These are phyloP conservation scores for Matsumurasca onukii DNA, from an alignment of 1,140 invertebrate species.

Conservation along the genomic window DNA sequence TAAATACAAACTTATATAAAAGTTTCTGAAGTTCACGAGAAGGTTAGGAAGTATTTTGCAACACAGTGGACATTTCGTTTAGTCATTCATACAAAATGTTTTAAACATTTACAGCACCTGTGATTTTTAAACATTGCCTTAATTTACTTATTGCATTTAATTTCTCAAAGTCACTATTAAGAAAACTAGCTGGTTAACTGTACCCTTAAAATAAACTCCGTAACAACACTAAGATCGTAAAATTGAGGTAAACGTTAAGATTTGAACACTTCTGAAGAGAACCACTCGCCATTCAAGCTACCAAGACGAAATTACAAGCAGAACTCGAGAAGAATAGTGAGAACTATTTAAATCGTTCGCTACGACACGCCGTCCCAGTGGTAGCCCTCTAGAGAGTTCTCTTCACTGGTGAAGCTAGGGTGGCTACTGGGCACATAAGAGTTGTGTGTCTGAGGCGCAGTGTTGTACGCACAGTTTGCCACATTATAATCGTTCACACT, in stretches of 20 bases:
- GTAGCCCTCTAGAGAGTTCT: slow-evolving; percentile 20
- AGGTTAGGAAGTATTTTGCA: too few relatives aligned
- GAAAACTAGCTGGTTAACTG: neutral
- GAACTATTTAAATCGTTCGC: neutral
- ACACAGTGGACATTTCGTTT: too few relatives aligned
- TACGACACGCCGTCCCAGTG: slow-evolving; percentile 21
- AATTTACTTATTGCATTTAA: too few relatives aligned
- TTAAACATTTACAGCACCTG: too few relatives aligned
- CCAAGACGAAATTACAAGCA: slow-evolving; percentile 12
- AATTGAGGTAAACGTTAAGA: slow-evolving; percentile 5
- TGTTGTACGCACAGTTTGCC: slow-evolving; percentile 16
- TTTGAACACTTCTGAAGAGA: neutral
- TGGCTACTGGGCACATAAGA: slow-evolving; percentile 16
- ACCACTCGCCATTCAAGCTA: slow-evolving; percentile 14
- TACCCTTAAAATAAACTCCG: neutral
- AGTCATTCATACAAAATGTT: too few relatives aligned
- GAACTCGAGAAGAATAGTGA: neutral
- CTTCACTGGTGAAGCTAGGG: slow-evolving; percentile 16
- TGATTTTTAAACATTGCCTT: too few relatives aligned
- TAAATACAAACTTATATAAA: too few relatives aligned
- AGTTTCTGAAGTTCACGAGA: too few relatives aligned
- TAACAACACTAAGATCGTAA: slow-evolving; percentile 11
- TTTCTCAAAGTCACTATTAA: too few relatives aligned
- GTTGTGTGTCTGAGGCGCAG: neutral
- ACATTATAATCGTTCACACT: neutral